phyloP scores from a whole-genome alignment of 2,888 invertebrate species.

The Hipparchia sbordonii region DNA sequence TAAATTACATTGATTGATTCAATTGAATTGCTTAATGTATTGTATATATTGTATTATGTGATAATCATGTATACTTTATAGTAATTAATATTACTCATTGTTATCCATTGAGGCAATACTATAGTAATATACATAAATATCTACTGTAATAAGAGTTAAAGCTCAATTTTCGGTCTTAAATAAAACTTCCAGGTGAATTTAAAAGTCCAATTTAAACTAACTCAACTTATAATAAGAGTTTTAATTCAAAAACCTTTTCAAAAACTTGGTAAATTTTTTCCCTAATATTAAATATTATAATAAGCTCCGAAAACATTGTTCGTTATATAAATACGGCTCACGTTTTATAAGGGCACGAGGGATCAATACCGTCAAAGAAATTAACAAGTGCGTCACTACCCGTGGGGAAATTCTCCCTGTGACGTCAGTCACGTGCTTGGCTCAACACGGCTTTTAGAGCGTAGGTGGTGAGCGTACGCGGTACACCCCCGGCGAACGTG shows the following conservation, averaged over 20 bases:
- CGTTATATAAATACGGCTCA: constrained; percentile 15
- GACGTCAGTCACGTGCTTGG: constrained; percentile 59
- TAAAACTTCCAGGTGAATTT: neutral
- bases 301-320: constrained; percentile 11
- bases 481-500: constrained; percentile 2
- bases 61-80: neutral
- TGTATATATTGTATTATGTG: neutral
- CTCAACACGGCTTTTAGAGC: constrained; percentile 26
- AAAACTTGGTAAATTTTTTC: neutral
- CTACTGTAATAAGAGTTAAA: too few relatives aligned
- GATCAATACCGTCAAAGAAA: constrained; percentile 36
- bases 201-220: neutral
- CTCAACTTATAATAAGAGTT: neutral
- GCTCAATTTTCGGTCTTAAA: too few relatives aligned
- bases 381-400: constrained; percentile 40
- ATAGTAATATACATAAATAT: too few relatives aligned
- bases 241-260: neutral
- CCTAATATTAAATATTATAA: neutral
- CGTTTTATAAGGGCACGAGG: constrained; percentile 19
- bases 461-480: constrained; percentile 24
- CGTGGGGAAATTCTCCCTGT: constrained; percentile 53
- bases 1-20: constrained; percentile 2
- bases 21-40: too few relatives aligned
- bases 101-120: neutral
- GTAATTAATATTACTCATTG: neutral